Evolutionary conservation across 2,888 invertebrate species (phyloP).

Genomic region (Ophion obscuratus): DNA sequence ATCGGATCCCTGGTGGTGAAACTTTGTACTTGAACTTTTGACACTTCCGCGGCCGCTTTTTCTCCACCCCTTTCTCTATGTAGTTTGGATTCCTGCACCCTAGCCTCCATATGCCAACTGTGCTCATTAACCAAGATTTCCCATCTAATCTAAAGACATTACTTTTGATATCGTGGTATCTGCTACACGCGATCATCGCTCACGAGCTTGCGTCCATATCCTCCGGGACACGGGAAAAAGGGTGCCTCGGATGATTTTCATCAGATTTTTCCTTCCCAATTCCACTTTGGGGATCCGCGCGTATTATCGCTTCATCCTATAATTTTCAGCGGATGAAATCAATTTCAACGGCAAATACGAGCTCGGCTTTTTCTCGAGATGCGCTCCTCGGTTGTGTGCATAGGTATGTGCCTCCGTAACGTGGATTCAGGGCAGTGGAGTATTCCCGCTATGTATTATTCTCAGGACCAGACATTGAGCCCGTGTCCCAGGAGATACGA

Average conservation of each 20-base stretch:
- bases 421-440: constrained; percentile 54
- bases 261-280: constrained; percentile 44
- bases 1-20: no score
- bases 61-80: no score
- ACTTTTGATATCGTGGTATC: no score
- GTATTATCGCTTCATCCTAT: constrained; percentile 46
- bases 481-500: constrained; percentile 53
- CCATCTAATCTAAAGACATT: no score
- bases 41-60: no score
- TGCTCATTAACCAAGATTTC: no score
- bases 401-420: not conserved
- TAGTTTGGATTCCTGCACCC: no score
- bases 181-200: no score
- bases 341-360: constrained; percentile 21
- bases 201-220: constrained; percentile 5
- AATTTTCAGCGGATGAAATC: constrained; percentile 58
- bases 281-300: constrained; percentile 47
- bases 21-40: no score
- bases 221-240: constrained; percentile 72
- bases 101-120: no score
- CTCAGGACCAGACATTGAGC: constrained; percentile 65
- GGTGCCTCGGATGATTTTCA: constrained; percentile 77
- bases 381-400: not conserved
- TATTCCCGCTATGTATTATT: constrained; percentile 58
- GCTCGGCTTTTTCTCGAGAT: not conserved